These are phyloP conservation scores for Sthenelais limicola DNA, from an alignment of 2,888 invertebrate species.

Conservation along the genomic window DNA sequence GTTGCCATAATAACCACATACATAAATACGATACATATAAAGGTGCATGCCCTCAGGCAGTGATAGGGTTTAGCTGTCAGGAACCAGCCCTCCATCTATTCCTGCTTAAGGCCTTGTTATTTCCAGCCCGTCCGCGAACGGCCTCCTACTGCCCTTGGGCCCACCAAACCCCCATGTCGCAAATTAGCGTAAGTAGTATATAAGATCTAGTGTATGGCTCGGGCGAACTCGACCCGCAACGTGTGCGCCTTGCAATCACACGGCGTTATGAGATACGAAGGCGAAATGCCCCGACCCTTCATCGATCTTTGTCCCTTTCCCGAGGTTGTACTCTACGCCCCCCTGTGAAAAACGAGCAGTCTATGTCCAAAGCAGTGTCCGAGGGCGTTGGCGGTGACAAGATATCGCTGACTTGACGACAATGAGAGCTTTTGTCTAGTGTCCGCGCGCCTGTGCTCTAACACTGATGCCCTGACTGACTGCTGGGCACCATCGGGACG, in stretches of 20 bases:
- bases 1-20: too few species aligned
- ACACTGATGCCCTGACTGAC: neutral
- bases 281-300: neutral
- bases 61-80: too few species aligned
- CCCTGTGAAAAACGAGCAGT: too few species aligned
- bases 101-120: too few species aligned
- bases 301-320: too few species aligned
- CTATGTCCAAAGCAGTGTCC: too few species aligned
- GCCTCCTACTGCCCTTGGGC: neutral
- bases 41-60: too few species aligned
- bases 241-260: slow-evolving; percentile 22
- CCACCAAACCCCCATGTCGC: neutral
- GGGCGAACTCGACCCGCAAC: slow-evolving; percentile 28
- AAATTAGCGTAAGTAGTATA: slow-evolving; percentile 39
- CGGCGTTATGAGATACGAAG: slow-evolving; percentile 14
- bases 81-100: too few species aligned
- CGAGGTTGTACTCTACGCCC: too few species aligned
- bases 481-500: too few species aligned
- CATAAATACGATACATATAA: too few species aligned
- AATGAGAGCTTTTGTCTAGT: slow-evolving; percentile 26
- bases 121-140: slow-evolving; percentile 4
- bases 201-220: slow-evolving; percentile 38
- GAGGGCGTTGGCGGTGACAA: slow-evolving; percentile 32
- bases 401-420: slow-evolving; percentile 32
- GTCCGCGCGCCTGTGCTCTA: slow-evolving; percentile 18